Conservation (phyloP, 2,888 invertebrate genomes). For the Bhutanitis thaidina region DNA sequence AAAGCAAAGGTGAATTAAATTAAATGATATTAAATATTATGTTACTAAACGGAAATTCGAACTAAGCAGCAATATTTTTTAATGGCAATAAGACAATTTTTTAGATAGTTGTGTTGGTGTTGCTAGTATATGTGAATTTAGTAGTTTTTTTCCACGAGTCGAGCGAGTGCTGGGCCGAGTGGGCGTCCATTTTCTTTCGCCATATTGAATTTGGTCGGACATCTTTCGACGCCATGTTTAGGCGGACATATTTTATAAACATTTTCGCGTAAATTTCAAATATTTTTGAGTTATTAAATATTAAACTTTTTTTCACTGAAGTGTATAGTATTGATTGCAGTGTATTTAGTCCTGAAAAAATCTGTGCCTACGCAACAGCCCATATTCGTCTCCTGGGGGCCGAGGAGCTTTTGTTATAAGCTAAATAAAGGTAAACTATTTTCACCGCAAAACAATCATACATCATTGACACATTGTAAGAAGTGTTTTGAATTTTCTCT, state of each 20-base stretch:
- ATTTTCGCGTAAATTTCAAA: constrained; percentile 82
- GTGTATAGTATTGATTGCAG: constrained; percentile 55
- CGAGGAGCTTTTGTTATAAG: constrained; percentile 75
- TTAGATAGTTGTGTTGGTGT: too few species aligned
- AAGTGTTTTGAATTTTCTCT: constrained; percentile 72
- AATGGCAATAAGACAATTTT: too few species aligned
- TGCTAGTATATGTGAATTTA: background rate
- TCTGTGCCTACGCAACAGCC: constrained; percentile 67
- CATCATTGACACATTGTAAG: constrained; percentile 75
- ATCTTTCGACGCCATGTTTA: constrained; percentile 87
- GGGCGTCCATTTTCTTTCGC: constrained; percentile 80
- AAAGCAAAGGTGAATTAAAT: too few species aligned
- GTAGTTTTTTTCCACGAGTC: constrained; percentile 42
- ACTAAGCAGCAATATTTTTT: too few species aligned
- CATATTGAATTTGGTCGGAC: constrained; percentile 82
- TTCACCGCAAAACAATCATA: constrained; percentile 64
- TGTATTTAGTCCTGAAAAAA: constrained; percentile 61
- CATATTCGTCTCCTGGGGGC: constrained; percentile 70
- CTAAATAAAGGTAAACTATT: constrained; percentile 79
- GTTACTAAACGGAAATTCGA: too few species aligned
- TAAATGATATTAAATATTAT: too few species aligned
- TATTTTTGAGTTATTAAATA: constrained; percentile 71
- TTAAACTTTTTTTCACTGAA: constrained; percentile 75
- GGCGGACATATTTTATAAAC: constrained; percentile 88
- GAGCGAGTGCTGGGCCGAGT: constrained; percentile 37